Conservation (phyloP, 2,797 vertebrate species). For the Enteromius mattozi region DNA sequence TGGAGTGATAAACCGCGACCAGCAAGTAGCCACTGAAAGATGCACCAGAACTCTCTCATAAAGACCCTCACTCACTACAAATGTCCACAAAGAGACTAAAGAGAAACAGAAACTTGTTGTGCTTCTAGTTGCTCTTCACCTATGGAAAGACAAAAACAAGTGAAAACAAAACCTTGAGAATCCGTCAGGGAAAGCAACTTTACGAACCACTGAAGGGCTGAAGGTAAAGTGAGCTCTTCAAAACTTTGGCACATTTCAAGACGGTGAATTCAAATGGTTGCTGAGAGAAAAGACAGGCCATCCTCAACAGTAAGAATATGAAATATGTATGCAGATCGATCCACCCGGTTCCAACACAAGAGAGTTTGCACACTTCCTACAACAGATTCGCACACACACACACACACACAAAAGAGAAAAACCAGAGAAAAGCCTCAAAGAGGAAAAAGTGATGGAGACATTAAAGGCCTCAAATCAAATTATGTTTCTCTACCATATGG, state of each 20-base stretch:
- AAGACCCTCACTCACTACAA: background rate
- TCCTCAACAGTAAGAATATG: conserved; percentile 71
- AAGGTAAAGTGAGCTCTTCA: background rate
- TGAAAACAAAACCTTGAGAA: conserved; percentile 2
- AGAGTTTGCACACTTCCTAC: conserved; percentile 70
- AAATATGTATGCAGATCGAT: conserved; percentile 80
- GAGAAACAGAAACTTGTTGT: background rate
- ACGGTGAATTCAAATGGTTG: conserved; percentile 30
- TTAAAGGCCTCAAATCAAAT: background rate
- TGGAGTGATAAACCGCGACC: conserved; percentile 12
- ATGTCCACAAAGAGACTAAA: conserved; percentile 1
- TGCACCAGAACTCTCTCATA: background rate
- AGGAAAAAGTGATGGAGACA: conserved; percentile 28
- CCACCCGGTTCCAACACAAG: conserved; percentile 68
- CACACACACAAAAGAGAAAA: background rate
- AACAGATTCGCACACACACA: conserved; percentile 63
- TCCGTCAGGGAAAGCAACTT: background rate
- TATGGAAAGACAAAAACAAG: background rate
- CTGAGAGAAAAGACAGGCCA: conserved; percentile 49
- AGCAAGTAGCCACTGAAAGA: conserved; percentile 6
- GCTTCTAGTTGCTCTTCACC: background rate
- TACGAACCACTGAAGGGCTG: background rate
- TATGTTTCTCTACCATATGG: conserved; percentile 15
- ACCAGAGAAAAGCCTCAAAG: conserved; percentile 34
- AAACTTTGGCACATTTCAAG: conserved; percentile 1